phyloP scores from a whole-genome alignment of 1,140 invertebrate species.

The Metopolophium dirhodum region DNA sequence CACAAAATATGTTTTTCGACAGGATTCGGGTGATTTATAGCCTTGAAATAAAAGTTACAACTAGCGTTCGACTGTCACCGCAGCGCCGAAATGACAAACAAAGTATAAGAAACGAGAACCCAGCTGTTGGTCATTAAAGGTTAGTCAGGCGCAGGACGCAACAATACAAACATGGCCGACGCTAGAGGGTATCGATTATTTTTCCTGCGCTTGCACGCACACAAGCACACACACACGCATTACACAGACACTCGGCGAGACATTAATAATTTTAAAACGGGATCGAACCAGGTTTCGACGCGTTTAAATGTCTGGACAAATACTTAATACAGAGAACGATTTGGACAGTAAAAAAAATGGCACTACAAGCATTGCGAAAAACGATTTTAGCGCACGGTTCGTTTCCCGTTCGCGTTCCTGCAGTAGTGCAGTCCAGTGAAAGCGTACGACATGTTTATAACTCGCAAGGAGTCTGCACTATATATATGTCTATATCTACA shows the following conservation, averaged over 20 bases:
- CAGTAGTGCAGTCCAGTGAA: not conserved
- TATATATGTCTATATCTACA: not conserved
- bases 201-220: not conserved
- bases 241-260: not conserved
- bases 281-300: not conserved
- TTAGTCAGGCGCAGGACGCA: conserved; percentile 57
- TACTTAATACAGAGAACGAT: not conserved
- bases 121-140: conserved; percentile 49
- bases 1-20: conserved; percentile 1
- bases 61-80: not conserved
- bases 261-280: conserved; percentile 16
- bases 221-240: not conserved
- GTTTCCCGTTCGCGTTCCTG: not conserved
- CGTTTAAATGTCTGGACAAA: not conserved
- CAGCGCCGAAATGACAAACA: conserved; percentile 19
- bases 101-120: not conserved
- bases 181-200: conserved; percentile 49
- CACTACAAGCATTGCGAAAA: not conserved
- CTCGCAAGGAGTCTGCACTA: not conserved
- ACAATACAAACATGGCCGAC: conserved; percentile 56
- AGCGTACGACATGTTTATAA: not conserved
- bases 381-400: not conserved
- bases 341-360: not conserved
- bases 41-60: conserved; percentile 10
- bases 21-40: not conserved